These are phyloP conservation scores for Andrena praecox DNA, from an alignment of 2,888 invertebrate genomes.

Conservation along the genomic window DNA sequence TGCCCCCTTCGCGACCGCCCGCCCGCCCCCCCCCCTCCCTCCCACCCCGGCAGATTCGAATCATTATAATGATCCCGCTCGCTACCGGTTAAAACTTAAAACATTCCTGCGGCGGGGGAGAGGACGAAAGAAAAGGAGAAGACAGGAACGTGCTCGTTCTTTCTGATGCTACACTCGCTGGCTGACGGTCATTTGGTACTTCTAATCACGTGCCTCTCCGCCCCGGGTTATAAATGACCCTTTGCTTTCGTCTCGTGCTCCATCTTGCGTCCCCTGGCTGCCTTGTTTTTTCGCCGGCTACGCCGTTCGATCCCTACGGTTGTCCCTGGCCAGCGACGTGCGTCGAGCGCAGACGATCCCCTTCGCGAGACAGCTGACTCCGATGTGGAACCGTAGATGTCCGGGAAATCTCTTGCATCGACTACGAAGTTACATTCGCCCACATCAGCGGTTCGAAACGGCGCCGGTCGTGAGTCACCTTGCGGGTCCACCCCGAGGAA, in stretches of 20 bases:
- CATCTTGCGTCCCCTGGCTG: conserved; percentile 69
- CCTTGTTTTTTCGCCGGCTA: conserved; percentile 65
- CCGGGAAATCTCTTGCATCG: too few species aligned
- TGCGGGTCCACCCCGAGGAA: conserved; percentile 19
- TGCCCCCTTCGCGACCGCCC: conserved; percentile 41
- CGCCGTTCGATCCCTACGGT: conserved; percentile 63
- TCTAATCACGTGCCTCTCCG: conserved; percentile 78
- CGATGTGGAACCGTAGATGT: too few species aligned
- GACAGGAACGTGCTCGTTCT: conserved; percentile 43
- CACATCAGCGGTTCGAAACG: neutral
- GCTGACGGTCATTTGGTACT: conserved; percentile 75
- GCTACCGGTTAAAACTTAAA: conserved; percentile 79
- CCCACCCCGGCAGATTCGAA: conserved; percentile 77
- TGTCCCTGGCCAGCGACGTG: conserved; percentile 10
- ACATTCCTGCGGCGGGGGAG: conserved; percentile 72
- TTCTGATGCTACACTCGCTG: conserved; percentile 52
- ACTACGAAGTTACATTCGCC: too few species aligned
- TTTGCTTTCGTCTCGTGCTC: conserved; percentile 73
- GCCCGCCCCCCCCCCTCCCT: neutral
- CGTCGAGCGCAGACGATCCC: neutral
- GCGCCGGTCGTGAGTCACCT: neutral
- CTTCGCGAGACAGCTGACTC: neutral
- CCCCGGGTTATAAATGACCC: conserved; percentile 77
- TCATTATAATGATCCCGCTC: conserved; percentile 82
- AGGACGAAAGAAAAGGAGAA: conserved; percentile 17